Percentiles rank a stretch among this genome's conserved stretches.
phyloP scores from a whole-genome alignment of 2,888 invertebrate genomes.

The Digitonthophagus gazella region DNA sequence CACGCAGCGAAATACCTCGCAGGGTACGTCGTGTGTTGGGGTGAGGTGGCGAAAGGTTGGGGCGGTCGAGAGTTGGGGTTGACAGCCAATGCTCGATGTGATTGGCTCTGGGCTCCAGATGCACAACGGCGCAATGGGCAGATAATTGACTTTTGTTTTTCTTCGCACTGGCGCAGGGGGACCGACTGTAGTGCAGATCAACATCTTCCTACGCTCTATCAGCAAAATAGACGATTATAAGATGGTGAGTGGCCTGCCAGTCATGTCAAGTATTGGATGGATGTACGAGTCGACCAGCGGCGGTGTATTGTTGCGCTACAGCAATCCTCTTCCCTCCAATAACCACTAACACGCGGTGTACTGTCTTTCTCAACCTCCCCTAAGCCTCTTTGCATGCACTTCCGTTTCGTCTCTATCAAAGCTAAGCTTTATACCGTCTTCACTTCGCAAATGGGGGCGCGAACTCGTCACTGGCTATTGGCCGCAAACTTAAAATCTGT shows the following conservation, averaged over 20 bases:
- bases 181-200: constrained; percentile 87
- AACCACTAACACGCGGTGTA: constrained; percentile 35
- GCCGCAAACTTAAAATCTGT: too few relatives aligned
- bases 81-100: constrained; percentile 48
- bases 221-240: constrained; percentile 99
- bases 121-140: constrained; percentile 25
- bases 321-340: constrained; percentile 33
- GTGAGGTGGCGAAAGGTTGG: background rate
- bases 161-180: constrained; percentile 59
- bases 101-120: constrained; percentile 47
- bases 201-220: constrained; percentile 96
- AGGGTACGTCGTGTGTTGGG: background rate
- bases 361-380: constrained; percentile 28
- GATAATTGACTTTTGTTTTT: constrained; percentile 32
- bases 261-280: constrained; percentile 51
- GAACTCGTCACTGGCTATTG: too few relatives aligned
- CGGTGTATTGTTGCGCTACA: constrained; percentile 46
- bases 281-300: constrained; percentile 49
- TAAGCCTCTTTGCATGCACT: constrained; percentile 32
- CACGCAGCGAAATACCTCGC: background rate
- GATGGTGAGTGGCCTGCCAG: constrained; percentile 79
- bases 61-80: background rate
- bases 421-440: constrained; percentile 11
- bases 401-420: constrained; percentile 17
- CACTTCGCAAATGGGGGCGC: constrained; percentile 1